A percentile compares a stretch with the other conserved stretches of the same genome.
phyloP scores from a whole-genome alignment of 2,888 invertebrate species.

The Parnassius apollo region DNA sequence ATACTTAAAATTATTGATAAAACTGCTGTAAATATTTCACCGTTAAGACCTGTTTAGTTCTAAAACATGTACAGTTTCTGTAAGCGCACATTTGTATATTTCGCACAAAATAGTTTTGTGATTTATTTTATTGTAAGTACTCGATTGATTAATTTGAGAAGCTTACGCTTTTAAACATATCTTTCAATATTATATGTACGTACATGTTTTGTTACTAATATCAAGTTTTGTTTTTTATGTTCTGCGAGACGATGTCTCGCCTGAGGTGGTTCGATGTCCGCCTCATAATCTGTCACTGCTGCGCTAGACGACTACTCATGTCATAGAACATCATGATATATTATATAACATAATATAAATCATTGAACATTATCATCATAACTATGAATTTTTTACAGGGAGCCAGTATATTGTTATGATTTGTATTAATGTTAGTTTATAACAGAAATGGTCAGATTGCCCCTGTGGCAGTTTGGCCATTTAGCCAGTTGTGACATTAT shows the following conservation, averaged over 20 bases:
- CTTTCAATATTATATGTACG: conserved; percentile 74
- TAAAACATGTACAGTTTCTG: conserved; percentile 82
- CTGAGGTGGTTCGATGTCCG: conserved; percentile 62
- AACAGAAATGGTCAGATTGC: conserved; percentile 71
- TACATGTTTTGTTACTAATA: conserved; percentile 83
- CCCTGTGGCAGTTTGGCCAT: conserved; percentile 74
- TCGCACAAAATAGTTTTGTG: conserved; percentile 78
- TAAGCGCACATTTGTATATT: conserved; percentile 82
- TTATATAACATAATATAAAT: conserved; percentile 13
- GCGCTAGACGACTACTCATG: conserved; percentile 76
- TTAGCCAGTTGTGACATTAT: conserved; percentile 90
- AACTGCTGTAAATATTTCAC: conserved; percentile 82
- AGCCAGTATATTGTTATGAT: conserved; percentile 64
- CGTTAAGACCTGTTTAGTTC: conserved; percentile 79
- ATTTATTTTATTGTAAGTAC: conserved; percentile 75
- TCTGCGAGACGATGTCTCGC: conserved; percentile 50
- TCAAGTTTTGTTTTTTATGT: conserved; percentile 55
- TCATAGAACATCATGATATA: conserved; percentile 46
- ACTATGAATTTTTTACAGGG: conserved; percentile 80
- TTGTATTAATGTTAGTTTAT: conserved; percentile 66
- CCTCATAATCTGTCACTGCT: conserved; percentile 41
- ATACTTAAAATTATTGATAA: conserved; percentile 69
- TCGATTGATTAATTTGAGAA: conserved; percentile 75
- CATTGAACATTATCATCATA: conserved; percentile 65
- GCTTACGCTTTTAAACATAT: conserved; percentile 80